Evolutionary conservation across 2,888 invertebrate species (phyloP).

Genomic region (Acrocyrtus sp.): DNA sequence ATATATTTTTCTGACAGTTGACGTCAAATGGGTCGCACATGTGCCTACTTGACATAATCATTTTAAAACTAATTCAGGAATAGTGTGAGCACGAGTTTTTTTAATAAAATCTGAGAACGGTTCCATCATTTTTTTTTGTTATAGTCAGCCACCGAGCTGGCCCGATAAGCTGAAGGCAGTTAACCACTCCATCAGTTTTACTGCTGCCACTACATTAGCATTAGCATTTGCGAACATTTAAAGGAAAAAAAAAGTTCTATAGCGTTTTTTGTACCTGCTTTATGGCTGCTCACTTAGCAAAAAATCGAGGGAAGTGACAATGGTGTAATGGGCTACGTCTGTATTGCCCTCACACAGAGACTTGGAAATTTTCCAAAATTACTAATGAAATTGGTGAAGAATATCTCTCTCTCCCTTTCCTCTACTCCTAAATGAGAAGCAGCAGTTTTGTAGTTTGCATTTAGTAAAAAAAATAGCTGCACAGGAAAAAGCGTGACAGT

Average conservation of each 20-base stretch:
- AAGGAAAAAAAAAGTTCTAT: too few relatives aligned
- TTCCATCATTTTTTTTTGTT: too few relatives aligned
- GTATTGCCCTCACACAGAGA: slow-evolving; percentile 29
- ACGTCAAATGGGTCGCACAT: too few relatives aligned
- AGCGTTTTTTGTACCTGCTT: neutral
- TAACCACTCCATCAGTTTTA: neutral
- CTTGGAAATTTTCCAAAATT: slow-evolving; percentile 50
- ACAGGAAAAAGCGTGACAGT: slow-evolving; percentile 20
- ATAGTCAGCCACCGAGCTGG: too few relatives aligned
- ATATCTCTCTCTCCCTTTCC: slow-evolving; percentile 6
- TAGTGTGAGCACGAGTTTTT: neutral
- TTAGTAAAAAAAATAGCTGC: neutral
- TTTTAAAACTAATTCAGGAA: too few relatives aligned
- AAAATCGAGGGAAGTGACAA: too few relatives aligned
- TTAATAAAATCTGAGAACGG: too few relatives aligned
- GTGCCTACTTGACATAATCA: too few relatives aligned
- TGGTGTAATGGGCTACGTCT: neutral
- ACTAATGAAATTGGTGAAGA: slow-evolving; percentile 48
- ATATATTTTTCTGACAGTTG: too few relatives aligned
- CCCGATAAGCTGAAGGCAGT: too few relatives aligned
- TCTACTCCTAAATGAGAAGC: neutral
- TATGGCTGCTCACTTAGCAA: neutral
- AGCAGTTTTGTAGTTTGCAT: neutral
- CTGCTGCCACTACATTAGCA: neutral
- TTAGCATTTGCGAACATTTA: neutral